A percentile compares a stretch with the other conserved stretches of the same genome.
These are phyloP conservation scores for Hippocampus barbouri DNA, from an alignment of 2,113 vertebrate genomes.

Conservation along the genomic window DNA sequence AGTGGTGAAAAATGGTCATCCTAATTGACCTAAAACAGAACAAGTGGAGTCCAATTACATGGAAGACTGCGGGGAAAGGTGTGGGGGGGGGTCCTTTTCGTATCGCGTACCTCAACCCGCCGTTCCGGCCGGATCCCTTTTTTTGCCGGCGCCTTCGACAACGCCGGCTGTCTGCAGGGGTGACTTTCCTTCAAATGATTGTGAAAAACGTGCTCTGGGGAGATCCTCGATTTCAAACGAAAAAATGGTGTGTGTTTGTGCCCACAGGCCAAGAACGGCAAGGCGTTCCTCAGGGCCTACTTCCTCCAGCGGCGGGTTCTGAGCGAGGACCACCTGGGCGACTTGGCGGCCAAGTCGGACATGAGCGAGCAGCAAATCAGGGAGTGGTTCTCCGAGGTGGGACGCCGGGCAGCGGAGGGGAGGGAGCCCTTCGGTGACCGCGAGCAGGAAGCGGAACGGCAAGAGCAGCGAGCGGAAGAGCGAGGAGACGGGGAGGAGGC, in stretches of 20 bases:
- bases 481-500: slow-evolving; percentile 27
- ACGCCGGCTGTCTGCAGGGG: no score
- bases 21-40: no score
- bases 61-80: no score
- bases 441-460: slow-evolving; percentile 60
- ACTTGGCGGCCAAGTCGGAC: slow-evolving; percentile 88
- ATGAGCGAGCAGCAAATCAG: slow-evolving; percentile 96
- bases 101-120: no score
- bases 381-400: slow-evolving; percentile 88
- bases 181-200: no score
- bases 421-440: slow-evolving; percentile 79
- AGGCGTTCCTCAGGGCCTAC: slow-evolving; percentile 90
- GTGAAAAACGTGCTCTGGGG: background rate
- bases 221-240: background rate
- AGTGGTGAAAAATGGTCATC: no score
- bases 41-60: no score
- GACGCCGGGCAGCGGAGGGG: slow-evolving; percentile 78
- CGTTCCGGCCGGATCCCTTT: no score
- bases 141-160: no score
- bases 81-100: no score
- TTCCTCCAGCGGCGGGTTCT: slow-evolving; percentile 89
- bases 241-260: background rate
- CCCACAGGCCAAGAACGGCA: slow-evolving; percentile 79
- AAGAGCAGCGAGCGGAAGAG: slow-evolving; percentile 27
- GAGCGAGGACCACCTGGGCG: slow-evolving; percentile 90